Percentiles rank a stretch among this genome's conserved stretches.
Conservation (phyloP, 2,888 invertebrate genomes). For the Drosophila monieri region DNA sequence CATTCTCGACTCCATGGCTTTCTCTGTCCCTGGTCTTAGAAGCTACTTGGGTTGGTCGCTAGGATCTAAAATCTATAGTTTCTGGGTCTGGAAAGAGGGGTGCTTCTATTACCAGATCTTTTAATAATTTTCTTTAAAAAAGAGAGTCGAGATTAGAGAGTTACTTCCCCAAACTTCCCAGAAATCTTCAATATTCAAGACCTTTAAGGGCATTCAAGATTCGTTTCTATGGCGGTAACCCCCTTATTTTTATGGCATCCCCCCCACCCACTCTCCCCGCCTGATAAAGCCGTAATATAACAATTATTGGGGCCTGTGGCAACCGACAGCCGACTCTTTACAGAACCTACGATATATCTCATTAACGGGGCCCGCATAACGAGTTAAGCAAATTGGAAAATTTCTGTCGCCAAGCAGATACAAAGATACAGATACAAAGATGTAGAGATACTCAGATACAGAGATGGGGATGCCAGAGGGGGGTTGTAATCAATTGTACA, state of each 20-base stretch:
- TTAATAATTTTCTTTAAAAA: too few species aligned
- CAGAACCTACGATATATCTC: conserved; percentile 33
- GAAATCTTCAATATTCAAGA: too few species aligned
- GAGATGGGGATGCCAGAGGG: background rate
- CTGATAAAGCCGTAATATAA: conserved; percentile 27
- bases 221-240: too few species aligned
- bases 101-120: too few species aligned
- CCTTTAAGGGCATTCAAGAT: background rate
- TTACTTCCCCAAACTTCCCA: too few species aligned
- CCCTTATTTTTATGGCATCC: background rate
- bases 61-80: too few species aligned
- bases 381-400: conserved; percentile 68
- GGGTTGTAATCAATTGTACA: conserved; percentile 64
- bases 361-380: conserved; percentile 64
- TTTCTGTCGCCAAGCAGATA: conserved; percentile 38
- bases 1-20: too few species aligned
- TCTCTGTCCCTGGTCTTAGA: too few species aligned
- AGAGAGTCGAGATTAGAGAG: too few species aligned
- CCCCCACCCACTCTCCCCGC: too few species aligned
- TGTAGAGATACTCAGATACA: conserved; percentile 9
- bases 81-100: too few species aligned
- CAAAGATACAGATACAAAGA: conserved; percentile 8
- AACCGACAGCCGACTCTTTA: conserved; percentile 13
- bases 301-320: conserved; percentile 23
- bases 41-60: too few species aligned